These are phyloP conservation scores for Euschistus heros DNA, from an alignment of 1,140 invertebrate species.

Conservation along the genomic window DNA sequence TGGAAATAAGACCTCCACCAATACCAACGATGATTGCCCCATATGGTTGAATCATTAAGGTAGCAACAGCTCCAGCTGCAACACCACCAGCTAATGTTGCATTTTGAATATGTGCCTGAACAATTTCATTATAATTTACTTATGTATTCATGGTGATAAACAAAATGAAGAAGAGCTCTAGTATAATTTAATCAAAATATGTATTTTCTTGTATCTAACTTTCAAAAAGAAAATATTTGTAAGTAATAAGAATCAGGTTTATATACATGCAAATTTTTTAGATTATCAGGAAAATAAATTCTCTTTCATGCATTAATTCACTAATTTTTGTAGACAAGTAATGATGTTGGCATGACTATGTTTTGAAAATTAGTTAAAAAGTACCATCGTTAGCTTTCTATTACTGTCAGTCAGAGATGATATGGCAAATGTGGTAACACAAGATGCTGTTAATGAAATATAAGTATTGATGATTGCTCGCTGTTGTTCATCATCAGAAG, in stretches of 20 bases:
- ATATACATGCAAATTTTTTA: too few species aligned
- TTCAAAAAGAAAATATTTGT: background rate
- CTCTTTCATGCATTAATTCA: too few species aligned
- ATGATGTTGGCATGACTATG: too few species aligned
- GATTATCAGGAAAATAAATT: too few species aligned
- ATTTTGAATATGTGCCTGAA: conserved; percentile 70
- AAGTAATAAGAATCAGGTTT: too few species aligned
- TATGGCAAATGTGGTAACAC: conserved; percentile 70
- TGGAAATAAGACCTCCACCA: conserved; percentile 68
- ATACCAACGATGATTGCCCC: conserved; percentile 76
- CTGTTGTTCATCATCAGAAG: conserved; percentile 59
- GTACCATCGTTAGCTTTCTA: conserved; percentile 75
- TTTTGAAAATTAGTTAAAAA: background rate
- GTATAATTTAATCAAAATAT: background rate
- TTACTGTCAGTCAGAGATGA: conserved; percentile 66
- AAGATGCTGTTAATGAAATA: conserved; percentile 69
- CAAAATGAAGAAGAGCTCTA: too few species aligned
- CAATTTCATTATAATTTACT: background rate
- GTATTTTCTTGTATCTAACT: background rate
- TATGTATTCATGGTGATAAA: background rate
- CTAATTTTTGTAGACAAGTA: too few species aligned
- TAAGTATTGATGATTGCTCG: conserved; percentile 89
- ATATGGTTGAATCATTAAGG: conserved; percentile 75
- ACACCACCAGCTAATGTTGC: conserved; percentile 77
- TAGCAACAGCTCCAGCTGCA: conserved; percentile 46